Base-by-base conservation (phyloP, 2,797 vertebrate genomes). In the Adrianichthys oophorus region DNA sequence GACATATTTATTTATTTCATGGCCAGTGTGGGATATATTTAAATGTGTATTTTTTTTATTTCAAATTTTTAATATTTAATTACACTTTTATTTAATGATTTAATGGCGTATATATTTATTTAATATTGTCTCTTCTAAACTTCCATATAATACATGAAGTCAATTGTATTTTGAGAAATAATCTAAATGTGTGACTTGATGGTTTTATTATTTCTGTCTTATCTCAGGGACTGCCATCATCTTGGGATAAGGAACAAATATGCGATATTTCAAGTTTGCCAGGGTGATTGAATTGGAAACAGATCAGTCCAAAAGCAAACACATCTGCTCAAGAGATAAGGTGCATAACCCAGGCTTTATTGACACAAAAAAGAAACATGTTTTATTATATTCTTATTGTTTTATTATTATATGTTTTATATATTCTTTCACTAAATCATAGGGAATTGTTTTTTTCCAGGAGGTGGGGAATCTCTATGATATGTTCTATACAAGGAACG, bases 221-320 rank as follows among this genome's bases (percentile, higher is more conserved):
- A 21, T 70, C 21, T 57, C 52, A 98, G 98, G 78, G 97, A 99
- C 62, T 98, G 96, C 62, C 83, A 97, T 78, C 94, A 99, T 63
- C 90, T 99, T 29, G 97, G 97, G 56, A 96, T 99, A 78, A 91
- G 94, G 32, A 98, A 98, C 72, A 98, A 95, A 98, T 60, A 88
- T 64, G 0, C 94, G 97, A 23, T 95, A 93, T 81, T 82, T 99
- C 7, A 92, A 94, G 70, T 98, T 98, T 85, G 93, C 90, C 24
- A 91, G 96, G 2, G 95, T 98, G 54, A 98, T 95, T 87, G 87
- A 94, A 17, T 93, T 94, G 15, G 32, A 12, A 8, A 44, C 1
- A 13, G 48, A 88, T 0, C 88, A 85, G 0, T 84, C 7, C 2
- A 8, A 7, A 32, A 32, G 77, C 81, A 97, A 93, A 68, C 79